Percentiles rank a stretch among this genome's conserved stretches.
These are phyloP conservation scores for Acleris laterana DNA, from an alignment of 2,888 invertebrate genomes.

Conservation along the genomic window DNA sequence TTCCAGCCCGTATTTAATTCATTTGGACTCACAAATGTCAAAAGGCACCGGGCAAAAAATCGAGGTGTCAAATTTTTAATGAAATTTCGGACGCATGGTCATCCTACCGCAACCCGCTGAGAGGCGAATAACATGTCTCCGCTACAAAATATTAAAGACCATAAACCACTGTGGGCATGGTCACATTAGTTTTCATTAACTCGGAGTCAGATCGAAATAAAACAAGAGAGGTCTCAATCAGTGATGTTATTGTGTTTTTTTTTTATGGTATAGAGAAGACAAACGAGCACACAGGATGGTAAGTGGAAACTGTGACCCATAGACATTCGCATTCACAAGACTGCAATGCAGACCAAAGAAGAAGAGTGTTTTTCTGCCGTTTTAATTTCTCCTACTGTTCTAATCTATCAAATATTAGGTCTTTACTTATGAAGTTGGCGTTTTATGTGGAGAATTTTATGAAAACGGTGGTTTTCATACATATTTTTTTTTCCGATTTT, in stretches of 20 bases:
- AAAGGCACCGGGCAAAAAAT: neutral
- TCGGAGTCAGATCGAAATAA: conserved; percentile 14
- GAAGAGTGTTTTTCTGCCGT: too few relatives aligned
- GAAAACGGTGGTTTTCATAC: too few relatives aligned
- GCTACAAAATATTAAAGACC: conserved; percentile 22
- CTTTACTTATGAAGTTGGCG: too few relatives aligned
- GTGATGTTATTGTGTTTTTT: neutral
- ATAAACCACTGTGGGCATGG: conserved; percentile 7
- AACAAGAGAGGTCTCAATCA: conserved; percentile 5
- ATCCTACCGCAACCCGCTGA: conserved; percentile 15
- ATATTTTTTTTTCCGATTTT: too few relatives aligned
- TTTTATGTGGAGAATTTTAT: too few relatives aligned
- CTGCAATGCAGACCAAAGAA: too few relatives aligned
- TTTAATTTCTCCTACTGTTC: too few relatives aligned
- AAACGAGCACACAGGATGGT: too few relatives aligned
- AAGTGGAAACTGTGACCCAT: too few relatives aligned
- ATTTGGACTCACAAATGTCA: neutral
- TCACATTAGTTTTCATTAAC: conserved; percentile 34
- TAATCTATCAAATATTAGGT: too few relatives aligned
- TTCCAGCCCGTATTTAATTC: neutral
- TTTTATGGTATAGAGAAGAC: too few relatives aligned
- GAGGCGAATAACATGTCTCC: conserved; percentile 27
- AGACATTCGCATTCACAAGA: too few relatives aligned
- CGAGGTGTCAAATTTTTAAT: conserved; percentile 1
- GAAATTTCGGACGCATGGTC: conserved; percentile 5